phyloP scores from a whole-genome alignment of 2,113 vertebrate genomes.

The Suricata suricatta region DNA sequence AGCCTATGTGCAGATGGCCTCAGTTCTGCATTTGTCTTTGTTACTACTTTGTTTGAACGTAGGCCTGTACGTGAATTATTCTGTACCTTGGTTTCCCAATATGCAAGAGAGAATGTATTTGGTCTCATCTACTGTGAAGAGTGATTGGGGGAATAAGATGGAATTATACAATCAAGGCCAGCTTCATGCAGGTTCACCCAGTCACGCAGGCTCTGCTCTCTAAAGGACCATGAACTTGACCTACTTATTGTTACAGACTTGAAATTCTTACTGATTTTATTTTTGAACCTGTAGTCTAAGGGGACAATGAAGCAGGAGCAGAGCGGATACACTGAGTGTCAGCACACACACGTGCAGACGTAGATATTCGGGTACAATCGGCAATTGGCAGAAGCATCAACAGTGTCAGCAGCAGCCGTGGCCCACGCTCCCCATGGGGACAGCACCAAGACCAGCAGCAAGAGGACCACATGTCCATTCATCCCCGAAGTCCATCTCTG shows the following conservation, averaged over 20 bases:
- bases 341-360: fast-evolving
- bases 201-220: not conserved
- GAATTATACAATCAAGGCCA: not conserved
- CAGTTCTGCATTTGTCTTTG: not conserved
- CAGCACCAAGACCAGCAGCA: too few relatives aligned
- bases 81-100: not conserved
- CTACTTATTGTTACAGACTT: not conserved
- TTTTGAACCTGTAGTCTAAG: not conserved
- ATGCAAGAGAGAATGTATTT: not conserved
- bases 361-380: fast-evolving
- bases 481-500: too few relatives aligned
- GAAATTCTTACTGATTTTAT: not conserved
- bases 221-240: not conserved
- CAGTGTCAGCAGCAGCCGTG: fast-evolving
- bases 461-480: fast-evolving
- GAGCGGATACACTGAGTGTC: fast-evolving
- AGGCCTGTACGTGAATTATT: not conserved
- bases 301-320: not conserved
- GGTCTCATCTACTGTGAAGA: not conserved
- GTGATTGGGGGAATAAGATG: not conserved
- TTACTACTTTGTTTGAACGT: not conserved
- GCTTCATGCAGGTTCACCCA: fast-evolving
- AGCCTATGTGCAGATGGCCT: not conserved
- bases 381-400: too few relatives aligned
- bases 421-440: fast-evolving